Evolutionary conservation across 2,888 invertebrate genomes (phyloP), one percentile per base, ranked within the genome.

Genomic region (Sesia apiformis): DNA sequence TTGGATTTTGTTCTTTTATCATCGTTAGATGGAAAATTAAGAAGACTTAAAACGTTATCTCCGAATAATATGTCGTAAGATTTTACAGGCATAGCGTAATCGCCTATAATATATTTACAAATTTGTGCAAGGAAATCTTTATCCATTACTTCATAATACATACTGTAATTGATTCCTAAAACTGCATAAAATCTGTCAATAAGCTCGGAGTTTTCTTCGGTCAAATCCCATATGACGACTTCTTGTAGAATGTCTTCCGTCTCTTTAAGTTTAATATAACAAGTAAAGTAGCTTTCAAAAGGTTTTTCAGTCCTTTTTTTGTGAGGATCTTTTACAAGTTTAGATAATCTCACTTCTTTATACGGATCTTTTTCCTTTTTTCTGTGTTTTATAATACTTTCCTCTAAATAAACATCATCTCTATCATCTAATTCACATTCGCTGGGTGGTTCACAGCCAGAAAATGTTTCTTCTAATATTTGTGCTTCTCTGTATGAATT

Each of bases 141-240:
- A 61, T 93, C 91, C 53, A 93, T 85, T 0, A 74, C 63, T 60
- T 90, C 86, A 65, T 92, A 93, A 63, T 91, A 91, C 72, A 93
- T 81, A 8, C 90, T 88, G 58, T 92, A 91, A 64, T 91, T 91
- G 51, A 92, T 81, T 5, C 91, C 92, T 63, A 91, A 78, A 4
- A 81, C 78, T 3, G 90, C 83, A 67, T 93, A 93, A 75, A 92
- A 93, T 61, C 85, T 76, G 60, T 92, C 92, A 43, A 93, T 77
- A 4, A 90, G 74, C 51, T 90, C 86, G 1, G 87, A 81, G 64
- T 88, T 83, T 4, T 88, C 84, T 51, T 79, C 77, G 38, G 70
- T 76, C 49, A 84, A 68, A 57, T 86, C 80, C 81, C 88, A 88
- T 61, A 84, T 76, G 4, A 84, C 74, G 43, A 74, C 63, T 65